A percentile compares a stretch with the other conserved stretches of the same genome.
Evolutionary conservation across 2,113 vertebrate genomes (phyloP).

Genomic region (Diadophis punctatus): DNA sequence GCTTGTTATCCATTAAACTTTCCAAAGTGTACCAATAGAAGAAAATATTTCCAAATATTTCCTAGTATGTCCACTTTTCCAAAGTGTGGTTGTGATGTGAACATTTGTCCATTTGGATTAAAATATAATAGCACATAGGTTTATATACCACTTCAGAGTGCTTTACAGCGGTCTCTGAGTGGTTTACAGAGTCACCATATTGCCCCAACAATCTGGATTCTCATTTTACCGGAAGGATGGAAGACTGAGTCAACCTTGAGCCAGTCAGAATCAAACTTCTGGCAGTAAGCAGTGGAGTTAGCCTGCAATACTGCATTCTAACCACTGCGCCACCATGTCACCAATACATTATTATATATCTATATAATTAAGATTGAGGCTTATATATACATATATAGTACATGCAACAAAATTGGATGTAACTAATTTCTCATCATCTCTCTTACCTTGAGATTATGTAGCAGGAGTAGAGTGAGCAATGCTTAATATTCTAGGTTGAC

Average conservation of each 20-base stretch:
- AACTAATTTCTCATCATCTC: not conserved
- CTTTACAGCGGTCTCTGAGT: no score
- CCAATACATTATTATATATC: not conserved
- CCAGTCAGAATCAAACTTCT: no score
- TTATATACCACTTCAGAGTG: not conserved
- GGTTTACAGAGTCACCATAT: no score
- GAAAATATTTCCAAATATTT: not conserved
- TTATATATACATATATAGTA: not conserved
- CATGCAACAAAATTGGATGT: not conserved
- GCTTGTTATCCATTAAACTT: not conserved
- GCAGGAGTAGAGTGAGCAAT: not conserved
- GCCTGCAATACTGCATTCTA: no score
- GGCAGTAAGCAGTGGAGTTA: no score
- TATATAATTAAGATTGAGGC: not conserved
- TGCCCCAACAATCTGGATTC: no score
- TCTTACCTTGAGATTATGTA: not conserved
- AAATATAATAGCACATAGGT: not conserved
- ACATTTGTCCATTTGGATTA: not conserved
- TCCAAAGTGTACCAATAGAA: not conserved
- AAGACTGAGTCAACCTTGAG: no score
- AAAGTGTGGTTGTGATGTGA: not conserved
- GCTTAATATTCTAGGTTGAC: not conserved
- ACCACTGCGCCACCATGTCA: no score
- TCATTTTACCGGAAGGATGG: no score
- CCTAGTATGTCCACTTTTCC: not conserved